Conservation (phyloP, 2,113 vertebrate genomes). For the Muntiacus reevesi region DNA sequence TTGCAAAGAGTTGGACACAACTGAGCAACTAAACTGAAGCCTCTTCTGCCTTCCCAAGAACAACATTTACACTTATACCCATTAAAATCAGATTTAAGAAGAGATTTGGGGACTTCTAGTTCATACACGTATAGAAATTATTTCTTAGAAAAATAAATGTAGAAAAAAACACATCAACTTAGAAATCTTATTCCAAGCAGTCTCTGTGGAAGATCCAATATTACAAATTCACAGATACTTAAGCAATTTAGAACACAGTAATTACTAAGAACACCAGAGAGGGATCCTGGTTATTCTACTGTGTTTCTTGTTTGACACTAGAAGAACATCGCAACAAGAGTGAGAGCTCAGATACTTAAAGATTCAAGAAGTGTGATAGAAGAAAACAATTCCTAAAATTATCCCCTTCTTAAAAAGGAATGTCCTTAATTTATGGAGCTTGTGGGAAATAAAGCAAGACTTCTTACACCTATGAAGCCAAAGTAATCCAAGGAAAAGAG, state of each 20-base stretch:
- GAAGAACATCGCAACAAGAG: neutral
- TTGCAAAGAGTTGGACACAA: neutral
- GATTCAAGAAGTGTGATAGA: neutral
- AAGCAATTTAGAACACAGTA: neutral
- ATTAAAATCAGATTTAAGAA: neutral
- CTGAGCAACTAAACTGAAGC: neutral
- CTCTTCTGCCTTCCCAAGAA: neutral
- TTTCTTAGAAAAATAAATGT: constrained; percentile 25
- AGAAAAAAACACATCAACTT: constrained; percentile 29
- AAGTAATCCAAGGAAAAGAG: neutral
- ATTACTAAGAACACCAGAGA: neutral
- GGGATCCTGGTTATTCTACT: neutral
- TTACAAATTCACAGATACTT: neutral
- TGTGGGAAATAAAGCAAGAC: neutral
- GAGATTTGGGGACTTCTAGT: neutral
- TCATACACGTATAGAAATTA: neutral
- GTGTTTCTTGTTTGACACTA: neutral
- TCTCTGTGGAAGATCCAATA: neutral
- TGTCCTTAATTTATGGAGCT: neutral
- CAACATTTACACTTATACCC: neutral
- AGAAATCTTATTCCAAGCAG: neutral
- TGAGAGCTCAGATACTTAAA: neutral
- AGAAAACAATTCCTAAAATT: neutral
- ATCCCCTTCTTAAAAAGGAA: neutral
- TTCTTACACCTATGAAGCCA: neutral